Evolutionary conservation across 2,797 vertebrate species (phyloP).

Genomic region (Florisuga fusca): DNA sequence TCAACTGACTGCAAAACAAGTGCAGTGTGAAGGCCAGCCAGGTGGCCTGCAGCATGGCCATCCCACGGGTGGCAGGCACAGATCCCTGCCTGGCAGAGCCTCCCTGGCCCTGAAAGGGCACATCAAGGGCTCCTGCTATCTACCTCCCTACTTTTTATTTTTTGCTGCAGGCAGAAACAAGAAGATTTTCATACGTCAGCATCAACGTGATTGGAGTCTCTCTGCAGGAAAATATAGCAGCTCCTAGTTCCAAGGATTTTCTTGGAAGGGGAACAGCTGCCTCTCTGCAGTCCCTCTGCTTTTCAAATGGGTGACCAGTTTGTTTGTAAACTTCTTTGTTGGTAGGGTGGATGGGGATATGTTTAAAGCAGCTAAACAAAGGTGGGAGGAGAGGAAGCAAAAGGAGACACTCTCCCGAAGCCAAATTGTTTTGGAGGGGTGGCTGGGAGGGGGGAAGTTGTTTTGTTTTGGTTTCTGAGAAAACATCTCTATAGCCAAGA

Average conservation of each 20-base stretch:
- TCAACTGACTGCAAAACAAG: not conserved
- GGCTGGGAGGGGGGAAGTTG: not conserved
- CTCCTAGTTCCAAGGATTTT: not conserved
- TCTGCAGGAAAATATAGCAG: not conserved
- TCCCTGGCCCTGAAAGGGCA: not conserved
- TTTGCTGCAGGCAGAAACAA: not conserved
- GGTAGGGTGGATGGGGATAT: not conserved
- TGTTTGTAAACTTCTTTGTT: not conserved
- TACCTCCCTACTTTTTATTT: not conserved
- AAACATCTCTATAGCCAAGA: conserved; percentile 50
- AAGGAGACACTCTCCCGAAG: not conserved
- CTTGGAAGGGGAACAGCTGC: not conserved
- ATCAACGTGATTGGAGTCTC: not conserved
- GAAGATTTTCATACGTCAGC: not conserved
- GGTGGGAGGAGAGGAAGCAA: not conserved
- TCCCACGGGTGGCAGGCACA: not conserved
- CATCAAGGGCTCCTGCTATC: not conserved
- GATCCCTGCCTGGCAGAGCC: not conserved
- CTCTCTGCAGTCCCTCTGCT: not conserved
- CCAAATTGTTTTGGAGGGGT: not conserved
- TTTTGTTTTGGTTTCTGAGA: conserved; percentile 51
- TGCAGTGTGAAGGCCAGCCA: not conserved
- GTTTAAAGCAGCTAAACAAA: not conserved
- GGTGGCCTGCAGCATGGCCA: not conserved
- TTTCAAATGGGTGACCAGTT: rapidly evolving